Evolutionary conservation across 2,113 vertebrate genomes (phyloP), one percentile per base, ranked within the genome.

Genomic region (Laterallus jamaicensis): DNA sequence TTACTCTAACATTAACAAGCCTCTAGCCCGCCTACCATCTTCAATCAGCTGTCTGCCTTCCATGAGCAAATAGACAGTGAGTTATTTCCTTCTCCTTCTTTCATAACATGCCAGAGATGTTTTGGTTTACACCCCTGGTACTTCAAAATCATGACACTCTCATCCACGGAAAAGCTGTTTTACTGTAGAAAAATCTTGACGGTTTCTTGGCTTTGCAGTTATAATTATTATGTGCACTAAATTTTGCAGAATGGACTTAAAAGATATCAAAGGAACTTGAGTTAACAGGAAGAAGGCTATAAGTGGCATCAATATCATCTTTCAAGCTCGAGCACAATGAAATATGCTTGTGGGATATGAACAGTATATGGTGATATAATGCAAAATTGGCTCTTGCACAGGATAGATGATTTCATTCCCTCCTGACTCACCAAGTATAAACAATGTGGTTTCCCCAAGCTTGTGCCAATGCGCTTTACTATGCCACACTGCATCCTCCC

Each of bases 61-160:
- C 86, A 18, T 0, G 8, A 86, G 47, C 32, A 86, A 80, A 85
- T 2, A 82, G 60, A 35, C 60, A 86, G 56, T 50, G 37, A 91
- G 67, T 42, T 93, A 83, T 64, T 96, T 88, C 90, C 90, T 90
- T 77, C 50, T 80, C 88, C 90, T 90, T 80, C 76, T 81, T 82
- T 86, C 69, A 80, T 88, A 93, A 68, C 32, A 58, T 88, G 52
- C 25, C 79, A 88, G 82, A 89, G 73, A 44, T 47, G 42, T 86
- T 94, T 88, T 88, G 76, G 42, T 88, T 95, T 93, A 93, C 60
- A 92, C 20, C 21, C 63, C 42, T 60, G 56, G 39, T 88, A 56
- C 54, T 92, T 95, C 88, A 96, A 94, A 96, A 83, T 88, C 56
- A 19, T 49, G 88, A 86, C 82, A 90, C 16, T 37, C 49, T 77